A percentile compares a stretch with the other conserved stretches of the same genome.
Conservation (phyloP, 2,797 vertebrate species). For the Rhodeus uyekii region DNA sequence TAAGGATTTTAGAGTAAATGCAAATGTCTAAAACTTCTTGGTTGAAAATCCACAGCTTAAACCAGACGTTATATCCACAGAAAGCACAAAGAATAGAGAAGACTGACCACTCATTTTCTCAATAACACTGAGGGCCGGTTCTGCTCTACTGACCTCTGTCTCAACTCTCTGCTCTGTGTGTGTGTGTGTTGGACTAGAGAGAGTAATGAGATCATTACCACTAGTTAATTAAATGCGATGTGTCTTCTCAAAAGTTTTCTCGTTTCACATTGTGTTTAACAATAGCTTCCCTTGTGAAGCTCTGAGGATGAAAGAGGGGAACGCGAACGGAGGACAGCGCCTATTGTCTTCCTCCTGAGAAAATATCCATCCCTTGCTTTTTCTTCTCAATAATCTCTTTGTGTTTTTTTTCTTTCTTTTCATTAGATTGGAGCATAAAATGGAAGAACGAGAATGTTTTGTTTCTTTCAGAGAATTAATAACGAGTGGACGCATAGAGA, state of each 20-base stretch:
- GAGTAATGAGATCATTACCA: constrained; percentile 84
- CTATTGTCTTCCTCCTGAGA: constrained; percentile 79
- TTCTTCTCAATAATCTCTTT: constrained; percentile 78
- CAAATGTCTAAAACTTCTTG: constrained; percentile 29
- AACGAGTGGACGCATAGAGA: constrained; percentile 1
- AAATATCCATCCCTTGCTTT: constrained; percentile 73
- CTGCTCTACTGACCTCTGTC: constrained; percentile 73
- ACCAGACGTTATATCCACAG: not conserved
- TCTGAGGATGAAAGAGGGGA: constrained; percentile 73
- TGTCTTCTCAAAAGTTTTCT: constrained; percentile 75
- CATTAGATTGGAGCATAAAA: constrained; percentile 6
- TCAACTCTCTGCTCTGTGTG: constrained; percentile 68
- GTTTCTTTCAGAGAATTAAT: not conserved
- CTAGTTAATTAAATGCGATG: constrained; percentile 83
- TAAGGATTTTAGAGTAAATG: constrained; percentile 40
- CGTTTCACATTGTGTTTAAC: constrained; percentile 75
- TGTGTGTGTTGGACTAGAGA: constrained; percentile 48
- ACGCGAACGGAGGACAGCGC: constrained; percentile 73
- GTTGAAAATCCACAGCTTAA: not conserved
- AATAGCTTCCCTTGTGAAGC: constrained; percentile 77
- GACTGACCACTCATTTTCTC: constrained; percentile 23
- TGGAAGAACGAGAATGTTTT: too few relatives aligned
- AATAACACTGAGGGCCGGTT: constrained; percentile 38
- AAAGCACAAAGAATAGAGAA: not conserved
- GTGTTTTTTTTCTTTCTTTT: constrained; percentile 54